Conservation (phyloP, 2,888 invertebrate genomes). For the Nomada flava region DNA sequence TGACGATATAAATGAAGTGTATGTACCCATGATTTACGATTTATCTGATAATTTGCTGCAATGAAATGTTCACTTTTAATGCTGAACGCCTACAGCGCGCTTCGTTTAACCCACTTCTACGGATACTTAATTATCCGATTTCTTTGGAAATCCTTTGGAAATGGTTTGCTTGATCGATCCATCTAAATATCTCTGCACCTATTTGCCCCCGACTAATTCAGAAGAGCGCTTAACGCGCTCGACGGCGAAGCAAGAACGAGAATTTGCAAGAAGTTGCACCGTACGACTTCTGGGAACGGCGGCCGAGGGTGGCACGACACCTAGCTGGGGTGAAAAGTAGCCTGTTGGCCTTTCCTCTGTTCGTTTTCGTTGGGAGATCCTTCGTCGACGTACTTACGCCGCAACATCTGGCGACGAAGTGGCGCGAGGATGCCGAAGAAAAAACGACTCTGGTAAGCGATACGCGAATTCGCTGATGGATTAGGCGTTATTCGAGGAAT, state of each 20-base stretch:
- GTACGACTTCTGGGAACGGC: slow-evolving; percentile 4
- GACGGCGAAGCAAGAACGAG: too few species aligned
- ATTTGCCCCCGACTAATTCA: background rate
- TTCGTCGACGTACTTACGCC: slow-evolving; percentile 65
- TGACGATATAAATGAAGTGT: too few species aligned
- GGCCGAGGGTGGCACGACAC: slow-evolving; percentile 11
- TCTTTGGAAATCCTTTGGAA: too few species aligned
- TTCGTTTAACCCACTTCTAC: too few species aligned
- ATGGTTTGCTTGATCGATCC: too few species aligned
- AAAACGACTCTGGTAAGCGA: slow-evolving; percentile 53
- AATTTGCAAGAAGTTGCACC: background rate
- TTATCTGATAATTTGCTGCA: too few species aligned
- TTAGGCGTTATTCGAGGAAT: slow-evolving; percentile 69
- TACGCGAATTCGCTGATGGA: slow-evolving; percentile 71
- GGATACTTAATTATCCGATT: too few species aligned
- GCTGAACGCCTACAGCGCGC: too few species aligned
- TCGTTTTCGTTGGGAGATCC: slow-evolving; percentile 59
- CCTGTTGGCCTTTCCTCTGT: slow-evolving; percentile 17
- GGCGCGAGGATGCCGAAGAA: slow-evolving; percentile 38
- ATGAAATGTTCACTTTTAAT: too few species aligned
- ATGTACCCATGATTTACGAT: too few species aligned
- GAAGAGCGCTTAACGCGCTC: background rate
- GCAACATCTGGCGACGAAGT: slow-evolving; percentile 66
- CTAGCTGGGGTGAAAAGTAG: slow-evolving; percentile 34
- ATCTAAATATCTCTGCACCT: too few species aligned